Base-by-base conservation (phyloP, 2,888 invertebrate species). In the Ganaspis brasiliensis region DNA sequence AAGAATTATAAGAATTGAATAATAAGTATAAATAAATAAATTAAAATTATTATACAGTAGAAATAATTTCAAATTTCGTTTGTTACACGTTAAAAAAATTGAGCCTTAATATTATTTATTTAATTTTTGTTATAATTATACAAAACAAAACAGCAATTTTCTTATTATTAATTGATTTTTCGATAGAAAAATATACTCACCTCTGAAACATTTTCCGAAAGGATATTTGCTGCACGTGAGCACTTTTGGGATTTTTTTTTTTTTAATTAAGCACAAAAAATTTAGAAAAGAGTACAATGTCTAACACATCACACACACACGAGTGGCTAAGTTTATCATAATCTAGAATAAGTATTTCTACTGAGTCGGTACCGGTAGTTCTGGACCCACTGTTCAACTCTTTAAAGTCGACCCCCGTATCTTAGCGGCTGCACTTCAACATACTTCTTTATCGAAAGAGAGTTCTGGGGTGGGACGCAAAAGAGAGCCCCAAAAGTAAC, bases 401-500 rank as follows among this genome's bases (percentile, higher is more conserved):
- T 80, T 82, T 80, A 79, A 82, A 75, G 80, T 80, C 79, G 80
- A 79, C 77, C 81, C 80, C 81, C 79, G 83, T 82, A 77, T 82
- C 84, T 82, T 84, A 79, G 79, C 76, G 77, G 80, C 74, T 82
- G 76, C 78, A 77, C 78, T 79, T 79, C 81, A 75, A 83, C 83
- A 82, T 84, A 84, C 83, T 86, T 86, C 83, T 85, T 87, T 85
- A 87, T 84, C 85, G 85, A 83, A 82, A 82, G 82, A 82, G 79
- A 76, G 73, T 70, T 75, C 82, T 79, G 86, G 86, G 86, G 87
- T 84, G 87, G 87, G 85, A 82, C 81, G 81, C 80, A 81, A 81
- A 82, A 82, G 85, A 86, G 86, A 84, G 85, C 87, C 85, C 86
- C 84, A 87, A 87, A 87, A 86, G 84, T 85, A 79, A 77, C 78